Conservation (phyloP, 2,888 invertebrate genomes). For the Clanis bilineata region DNA sequence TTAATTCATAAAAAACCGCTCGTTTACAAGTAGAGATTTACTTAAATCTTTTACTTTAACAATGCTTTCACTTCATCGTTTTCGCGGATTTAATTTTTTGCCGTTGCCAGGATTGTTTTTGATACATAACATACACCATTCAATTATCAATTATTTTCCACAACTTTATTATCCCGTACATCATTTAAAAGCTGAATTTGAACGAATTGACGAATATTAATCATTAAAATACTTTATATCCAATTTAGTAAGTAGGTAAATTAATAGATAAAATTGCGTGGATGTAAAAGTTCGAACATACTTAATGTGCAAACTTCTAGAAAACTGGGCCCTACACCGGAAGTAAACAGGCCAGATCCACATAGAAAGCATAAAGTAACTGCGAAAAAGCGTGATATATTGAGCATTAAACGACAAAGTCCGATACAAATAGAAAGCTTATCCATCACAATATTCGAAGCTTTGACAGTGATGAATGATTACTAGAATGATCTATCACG, state of each 20-base stretch:
- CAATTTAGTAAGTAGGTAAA: too few species aligned
- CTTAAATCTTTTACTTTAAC: not conserved
- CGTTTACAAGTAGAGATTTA: not conserved
- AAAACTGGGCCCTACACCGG: not conserved
- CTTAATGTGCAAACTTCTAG: not conserved
- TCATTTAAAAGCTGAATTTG: too few species aligned
- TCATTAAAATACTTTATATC: too few species aligned
- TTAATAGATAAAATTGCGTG: too few species aligned
- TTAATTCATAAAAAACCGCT: slow-evolving; percentile 10
- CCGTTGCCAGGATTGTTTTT: too few species aligned
- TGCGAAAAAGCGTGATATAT: not conserved
- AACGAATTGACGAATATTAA: too few species aligned
- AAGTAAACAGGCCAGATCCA: not conserved
- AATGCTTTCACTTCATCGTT: too few species aligned
- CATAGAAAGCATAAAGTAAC: not conserved
- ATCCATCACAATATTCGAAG: not conserved
- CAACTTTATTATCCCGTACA: too few species aligned
- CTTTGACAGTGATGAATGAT: not conserved
- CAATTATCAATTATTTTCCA: too few species aligned
- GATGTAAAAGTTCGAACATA: too few species aligned
- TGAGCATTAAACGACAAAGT: not conserved
- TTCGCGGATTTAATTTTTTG: too few species aligned
- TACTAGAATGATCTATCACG: slow-evolving; percentile 8
- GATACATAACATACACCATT: too few species aligned
- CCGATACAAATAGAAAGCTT: not conserved